Evolutionary conservation across 1,140 invertebrate species (phyloP).

Genomic region (Thaumatotibia leucotreta): DNA sequence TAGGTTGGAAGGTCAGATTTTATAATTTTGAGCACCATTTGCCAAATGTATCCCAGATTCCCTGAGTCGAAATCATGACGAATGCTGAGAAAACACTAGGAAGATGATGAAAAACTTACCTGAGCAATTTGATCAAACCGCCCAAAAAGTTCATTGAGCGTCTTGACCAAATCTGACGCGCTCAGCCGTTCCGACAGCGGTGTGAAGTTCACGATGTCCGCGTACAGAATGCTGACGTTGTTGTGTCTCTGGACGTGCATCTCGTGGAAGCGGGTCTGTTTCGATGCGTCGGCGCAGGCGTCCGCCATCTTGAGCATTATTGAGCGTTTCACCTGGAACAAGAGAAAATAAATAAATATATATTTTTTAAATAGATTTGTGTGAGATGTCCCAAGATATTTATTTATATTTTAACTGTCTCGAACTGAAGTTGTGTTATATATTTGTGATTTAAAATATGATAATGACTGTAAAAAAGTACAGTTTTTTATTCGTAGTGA

Average conservation of each 20-base stretch:
- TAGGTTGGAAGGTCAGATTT: too few relatives aligned
- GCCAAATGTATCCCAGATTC: too few relatives aligned
- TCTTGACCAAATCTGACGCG: constrained; percentile 95
- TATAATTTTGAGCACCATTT: too few relatives aligned
- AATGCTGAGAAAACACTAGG: too few relatives aligned
- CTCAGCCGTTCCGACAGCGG: constrained; percentile 94
- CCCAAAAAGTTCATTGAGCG: constrained; percentile 97
- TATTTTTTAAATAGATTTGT: too few relatives aligned
- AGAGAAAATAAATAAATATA: constrained; percentile 18
- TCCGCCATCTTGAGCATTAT: constrained; percentile 96
- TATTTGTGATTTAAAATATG: too few relatives aligned
- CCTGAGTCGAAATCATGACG: too few relatives aligned
- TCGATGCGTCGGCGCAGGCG: constrained; percentile 84
- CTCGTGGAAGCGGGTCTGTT: constrained; percentile 93
- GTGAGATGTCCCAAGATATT: too few relatives aligned
- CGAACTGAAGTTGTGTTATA: too few relatives aligned
- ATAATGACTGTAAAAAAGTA: too few relatives aligned
- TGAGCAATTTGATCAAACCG: constrained; percentile 98
- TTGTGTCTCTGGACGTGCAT: constrained; percentile 98
- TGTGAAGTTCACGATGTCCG: constrained; percentile 99
- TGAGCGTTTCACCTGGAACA: constrained; percentile 90
- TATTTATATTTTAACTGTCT: too few relatives aligned
- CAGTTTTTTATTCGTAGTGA: too few relatives aligned
- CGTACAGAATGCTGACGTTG: constrained; percentile 98
- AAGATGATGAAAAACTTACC: constrained; percentile 81